A percentile compares a stretch with the other conserved stretches of the same genome.
phyloP scores from a whole-genome alignment of 2,797 vertebrate species.

The Cheirogaleus major region DNA sequence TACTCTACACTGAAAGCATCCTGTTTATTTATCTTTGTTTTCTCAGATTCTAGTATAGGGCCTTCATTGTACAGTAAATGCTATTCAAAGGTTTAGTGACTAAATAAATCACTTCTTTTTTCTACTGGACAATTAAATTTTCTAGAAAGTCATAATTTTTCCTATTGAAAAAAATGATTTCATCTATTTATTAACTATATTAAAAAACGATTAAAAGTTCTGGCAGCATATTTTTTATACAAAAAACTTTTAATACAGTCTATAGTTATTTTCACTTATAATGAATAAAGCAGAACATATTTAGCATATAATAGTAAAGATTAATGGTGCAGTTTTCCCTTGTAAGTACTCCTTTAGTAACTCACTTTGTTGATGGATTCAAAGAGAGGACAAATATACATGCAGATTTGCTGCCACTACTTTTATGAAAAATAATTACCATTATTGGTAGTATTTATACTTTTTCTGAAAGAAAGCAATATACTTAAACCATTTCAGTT shows the following conservation, averaged over 20 bases:
- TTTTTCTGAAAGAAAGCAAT: slow-evolving; percentile 3
- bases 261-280: slow-evolving; percentile 8
- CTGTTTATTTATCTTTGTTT: neutral
- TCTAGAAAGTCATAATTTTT: neutral
- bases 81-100: neutral
- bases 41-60: neutral
- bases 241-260: neutral
- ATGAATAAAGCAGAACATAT: neutral
- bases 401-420: neutral
- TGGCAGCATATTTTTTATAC: neutral
- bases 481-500: neutral
- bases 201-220: neutral
- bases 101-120: neutral
- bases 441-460: neutral
- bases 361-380: neutral
- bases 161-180: neutral
- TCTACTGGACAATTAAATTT: neutral
- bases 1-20: neutral
- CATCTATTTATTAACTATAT: neutral
- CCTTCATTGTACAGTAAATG: neutral
- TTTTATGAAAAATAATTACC: neutral
- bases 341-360: neutral
- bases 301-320: neutral
- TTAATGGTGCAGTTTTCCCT: neutral
- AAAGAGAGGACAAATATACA: neutral